Conservation (phyloP, 2,797 vertebrate species). For the Merluccius polli region DNA sequence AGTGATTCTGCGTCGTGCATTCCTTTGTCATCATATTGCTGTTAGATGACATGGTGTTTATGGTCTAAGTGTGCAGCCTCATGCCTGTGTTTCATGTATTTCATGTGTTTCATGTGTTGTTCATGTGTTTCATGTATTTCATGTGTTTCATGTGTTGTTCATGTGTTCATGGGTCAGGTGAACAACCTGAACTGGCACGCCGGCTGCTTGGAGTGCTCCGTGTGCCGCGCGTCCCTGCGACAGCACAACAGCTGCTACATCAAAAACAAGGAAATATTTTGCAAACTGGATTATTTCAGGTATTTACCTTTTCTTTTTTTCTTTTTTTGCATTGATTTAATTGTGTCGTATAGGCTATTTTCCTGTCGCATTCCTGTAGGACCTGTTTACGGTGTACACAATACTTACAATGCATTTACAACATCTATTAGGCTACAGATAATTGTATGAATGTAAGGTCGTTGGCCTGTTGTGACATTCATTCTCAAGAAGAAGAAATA, state of each 20-base stretch:
- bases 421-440: not conserved
- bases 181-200: constrained; percentile 98
- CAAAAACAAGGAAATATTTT: constrained; percentile 98
- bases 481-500: not conserved
- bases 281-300: constrained; percentile 99
- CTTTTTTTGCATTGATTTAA: not conserved
- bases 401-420: not conserved
- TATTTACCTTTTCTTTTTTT: constrained; percentile 51
- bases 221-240: constrained; percentile 91
- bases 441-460: not conserved
- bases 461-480: not conserved
- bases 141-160: not conserved
- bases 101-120: not conserved
- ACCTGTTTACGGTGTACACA: not conserved
- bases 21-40: not conserved
- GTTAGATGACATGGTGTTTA: not conserved
- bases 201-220: constrained; percentile 92
- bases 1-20: not conserved
- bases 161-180: constrained; percentile 71
- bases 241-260: constrained; percentile 99
- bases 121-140: not conserved
- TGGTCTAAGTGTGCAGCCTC: no score
- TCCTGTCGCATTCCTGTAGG: no score
- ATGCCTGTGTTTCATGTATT: not conserved
- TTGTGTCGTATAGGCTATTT: not conserved